Base-by-base conservation (phyloP, 1,140 invertebrate species). In the Brachionus plicatilis region DNA sequence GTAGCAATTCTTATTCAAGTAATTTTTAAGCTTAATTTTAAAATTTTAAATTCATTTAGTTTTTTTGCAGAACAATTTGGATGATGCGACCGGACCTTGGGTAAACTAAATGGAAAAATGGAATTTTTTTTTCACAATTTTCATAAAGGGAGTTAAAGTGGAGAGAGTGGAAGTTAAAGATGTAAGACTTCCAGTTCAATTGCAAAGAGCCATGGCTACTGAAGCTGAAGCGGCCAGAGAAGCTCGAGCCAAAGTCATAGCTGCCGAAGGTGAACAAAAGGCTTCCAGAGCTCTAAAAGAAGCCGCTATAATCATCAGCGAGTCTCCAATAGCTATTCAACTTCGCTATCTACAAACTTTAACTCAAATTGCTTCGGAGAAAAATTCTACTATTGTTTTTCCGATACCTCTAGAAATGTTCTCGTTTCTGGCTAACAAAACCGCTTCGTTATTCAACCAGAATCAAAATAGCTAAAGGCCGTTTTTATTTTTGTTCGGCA, bases 331-430 rank as follows among this genome's bases (percentile, higher is more conserved):
- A 9, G 95, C 95, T 2, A 89, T 96, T 56, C 95, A 96, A 90
- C 92, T 95, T 1, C 88, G 92, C 14, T 92, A 92, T 87, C 87
- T 92, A 27, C 92, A 97, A 91, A 96, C 96, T 6, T 90, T 98
- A 79, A 97, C 94, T 89, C 94, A 94, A 12, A 97, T 98, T 89
- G 95, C 95, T 65, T 95, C 96, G 1, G 96, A 98, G 91, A 98
- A 98, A 91, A 98, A 97, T 89, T 97, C 96, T 3, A 98, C 96
- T 8, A 98, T 98, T 87, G 94, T 98, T 84, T 98, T 98, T 90
- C 96, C 96, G 27, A 91, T 98, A 86, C 96, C 96, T 37, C 94
- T 97, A 88, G 95, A 97, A 88, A 92, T 97, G 86, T 88, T 97
- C 27, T 82, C 79, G 17, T 65, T 68, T 68, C 43, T 82, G 17